These are phyloP conservation scores for Protodeltote pygarga DNA, from an alignment of 2,888 invertebrate species.

Conservation along the genomic window DNA sequence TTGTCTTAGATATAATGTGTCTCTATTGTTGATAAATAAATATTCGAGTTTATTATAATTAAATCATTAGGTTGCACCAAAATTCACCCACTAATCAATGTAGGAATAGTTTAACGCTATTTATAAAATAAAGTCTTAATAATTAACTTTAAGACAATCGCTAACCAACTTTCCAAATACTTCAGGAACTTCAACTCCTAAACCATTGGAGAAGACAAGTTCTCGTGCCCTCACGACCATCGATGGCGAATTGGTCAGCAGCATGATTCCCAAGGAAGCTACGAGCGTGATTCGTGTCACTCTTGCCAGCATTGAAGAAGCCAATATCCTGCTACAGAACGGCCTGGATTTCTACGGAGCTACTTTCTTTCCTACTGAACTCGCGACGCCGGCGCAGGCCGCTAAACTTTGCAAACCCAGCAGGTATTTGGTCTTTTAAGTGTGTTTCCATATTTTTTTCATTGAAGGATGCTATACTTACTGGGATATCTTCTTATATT, in stretches of 20 bases:
- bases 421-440: slow-evolving; percentile 60
- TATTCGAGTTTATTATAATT: no score
- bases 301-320: slow-evolving; percentile 91
- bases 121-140: no score
- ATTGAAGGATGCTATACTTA: no score
- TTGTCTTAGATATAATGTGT: no score
- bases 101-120: no score
- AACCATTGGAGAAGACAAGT: slow-evolving; percentile 73
- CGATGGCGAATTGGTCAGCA: slow-evolving; percentile 80
- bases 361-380: slow-evolving; percentile 94
- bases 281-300: slow-evolving; percentile 91
- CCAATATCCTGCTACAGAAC: slow-evolving; percentile 92
- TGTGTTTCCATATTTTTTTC: background rate
- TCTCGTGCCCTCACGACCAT: slow-evolving; percentile 76
- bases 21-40: no score
- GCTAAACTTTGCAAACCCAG: slow-evolving; percentile 87
- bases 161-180: background rate
- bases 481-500: no score
- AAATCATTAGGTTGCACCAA: no score
- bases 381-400: slow-evolving; percentile 89
- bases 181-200: slow-evolving; percentile 79
- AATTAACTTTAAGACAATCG: no score
- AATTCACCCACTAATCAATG: no score
- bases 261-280: slow-evolving; percentile 86
- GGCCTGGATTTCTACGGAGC: slow-evolving; percentile 96